Percentiles rank a stretch among this genome's conserved stretches.
These are phyloP conservation scores for Eilema griseolum DNA, from an alignment of 2,888 invertebrate genomes.

Conservation along the genomic window DNA sequence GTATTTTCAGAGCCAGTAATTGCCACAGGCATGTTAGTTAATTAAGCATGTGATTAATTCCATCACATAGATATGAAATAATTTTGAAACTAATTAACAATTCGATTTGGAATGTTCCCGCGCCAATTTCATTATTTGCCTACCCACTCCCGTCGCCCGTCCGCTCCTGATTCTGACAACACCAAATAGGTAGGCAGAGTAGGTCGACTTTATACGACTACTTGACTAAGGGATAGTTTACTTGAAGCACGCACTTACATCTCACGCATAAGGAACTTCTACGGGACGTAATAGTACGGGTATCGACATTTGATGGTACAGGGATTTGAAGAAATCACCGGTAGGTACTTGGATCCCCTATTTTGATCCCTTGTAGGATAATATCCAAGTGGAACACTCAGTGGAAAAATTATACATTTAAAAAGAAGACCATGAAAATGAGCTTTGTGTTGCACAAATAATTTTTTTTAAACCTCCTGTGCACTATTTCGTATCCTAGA, in stretches of 20 bases:
- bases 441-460: neutral
- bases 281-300: too few relatives aligned
- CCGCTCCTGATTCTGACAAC: neutral
- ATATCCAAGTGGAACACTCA: too few relatives aligned
- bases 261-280: neutral
- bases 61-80: slow-evolving; percentile 25
- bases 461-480: too few relatives aligned
- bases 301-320: neutral
- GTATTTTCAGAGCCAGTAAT: neutral
- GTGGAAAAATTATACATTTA: neutral
- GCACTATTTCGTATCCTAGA: too few relatives aligned
- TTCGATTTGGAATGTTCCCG: slow-evolving; percentile 18
- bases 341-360: too few relatives aligned
- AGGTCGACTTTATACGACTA: neutral
- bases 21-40: slow-evolving; percentile 14
- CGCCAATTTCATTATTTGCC: slow-evolving; percentile 25
- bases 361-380: too few relatives aligned
- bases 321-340: neutral
- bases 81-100: slow-evolving; percentile 36
- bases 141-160: neutral
- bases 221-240: neutral
- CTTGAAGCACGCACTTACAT: neutral
- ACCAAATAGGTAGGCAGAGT: neutral
- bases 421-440: neutral
- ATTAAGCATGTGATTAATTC: slow-evolving; percentile 22